A percentile compares a stretch with the other conserved stretches of the same genome.
Evolutionary conservation across 2,797 vertebrate genomes (phyloP).

Genomic region (Onychomys arenicola): DNA sequence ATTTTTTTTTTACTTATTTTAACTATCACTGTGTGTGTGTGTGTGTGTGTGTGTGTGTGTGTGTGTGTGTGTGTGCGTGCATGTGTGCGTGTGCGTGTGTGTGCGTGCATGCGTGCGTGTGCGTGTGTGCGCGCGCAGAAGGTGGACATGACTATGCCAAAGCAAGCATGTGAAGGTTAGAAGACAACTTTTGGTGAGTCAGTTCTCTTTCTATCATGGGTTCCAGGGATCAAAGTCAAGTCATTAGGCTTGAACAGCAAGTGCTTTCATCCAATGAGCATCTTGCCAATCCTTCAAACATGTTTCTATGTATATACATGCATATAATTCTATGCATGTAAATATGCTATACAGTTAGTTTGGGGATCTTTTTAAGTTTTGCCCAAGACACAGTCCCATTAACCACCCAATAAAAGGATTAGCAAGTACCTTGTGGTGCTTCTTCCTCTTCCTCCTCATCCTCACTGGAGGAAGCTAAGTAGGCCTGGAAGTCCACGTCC

Average conservation of each 20-base stretch:
- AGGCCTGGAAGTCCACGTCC: conserved; percentile 97
- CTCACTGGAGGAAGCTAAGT: conserved; percentile 97
- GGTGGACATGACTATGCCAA: neutral
- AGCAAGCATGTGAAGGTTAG: neutral
- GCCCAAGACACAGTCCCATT: neutral
- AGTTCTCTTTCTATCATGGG: neutral
- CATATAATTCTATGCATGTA: neutral
- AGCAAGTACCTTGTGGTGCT: conserved; percentile 71
- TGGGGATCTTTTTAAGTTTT: conserved; percentile 52
- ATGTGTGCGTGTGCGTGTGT: rapidly evolving
- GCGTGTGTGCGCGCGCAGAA: neutral
- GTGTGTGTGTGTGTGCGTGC: neutral
- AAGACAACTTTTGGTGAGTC: neutral
- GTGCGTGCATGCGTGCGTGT: too few relatives aligned
- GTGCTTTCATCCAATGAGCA: neutral
- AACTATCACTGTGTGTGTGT: too few relatives aligned
- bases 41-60: too few relatives aligned
- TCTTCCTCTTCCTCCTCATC: conserved; percentile 90
- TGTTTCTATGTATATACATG: neutral
- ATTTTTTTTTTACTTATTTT: too few relatives aligned
- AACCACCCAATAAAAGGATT: conserved; percentile 25
- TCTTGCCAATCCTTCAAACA: neutral
- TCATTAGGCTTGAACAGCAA: neutral
- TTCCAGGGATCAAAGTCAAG: neutral
- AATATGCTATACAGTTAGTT: neutral